These are phyloP conservation scores for Tichodroma muraria DNA, from an alignment of 2,113 vertebrate genomes.

Conservation along the genomic window DNA sequence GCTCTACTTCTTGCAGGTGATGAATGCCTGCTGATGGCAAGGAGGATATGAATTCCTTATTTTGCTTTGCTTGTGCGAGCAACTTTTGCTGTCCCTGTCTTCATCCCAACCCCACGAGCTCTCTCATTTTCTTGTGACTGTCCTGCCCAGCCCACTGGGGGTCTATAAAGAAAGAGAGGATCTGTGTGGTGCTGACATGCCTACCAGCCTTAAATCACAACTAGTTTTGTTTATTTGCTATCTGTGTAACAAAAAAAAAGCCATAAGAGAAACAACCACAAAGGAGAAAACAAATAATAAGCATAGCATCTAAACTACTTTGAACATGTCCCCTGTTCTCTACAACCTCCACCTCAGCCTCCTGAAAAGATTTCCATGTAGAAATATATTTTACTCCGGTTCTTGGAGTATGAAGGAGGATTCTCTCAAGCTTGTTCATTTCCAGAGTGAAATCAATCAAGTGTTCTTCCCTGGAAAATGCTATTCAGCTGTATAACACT, in stretches of 20 bases:
- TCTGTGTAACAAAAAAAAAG: background rate
- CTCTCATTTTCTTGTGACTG: background rate
- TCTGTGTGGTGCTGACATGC: background rate
- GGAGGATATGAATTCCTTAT: background rate
- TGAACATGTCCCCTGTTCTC: background rate
- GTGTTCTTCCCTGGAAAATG: background rate
- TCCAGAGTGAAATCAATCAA: background rate
- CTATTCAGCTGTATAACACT: background rate
- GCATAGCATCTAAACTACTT: background rate
- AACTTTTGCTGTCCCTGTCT: background rate
- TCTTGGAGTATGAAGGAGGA: background rate
- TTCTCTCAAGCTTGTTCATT: background rate
- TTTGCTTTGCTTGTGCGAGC: background rate
- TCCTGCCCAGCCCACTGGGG: background rate
- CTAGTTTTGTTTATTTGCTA: background rate
- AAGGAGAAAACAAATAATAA: background rate
- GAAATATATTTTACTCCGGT: background rate
- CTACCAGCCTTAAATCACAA: background rate
- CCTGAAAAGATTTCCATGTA: background rate
- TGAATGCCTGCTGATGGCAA: background rate
- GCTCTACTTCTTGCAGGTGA: background rate
- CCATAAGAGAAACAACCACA: background rate
- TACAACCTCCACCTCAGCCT: background rate
- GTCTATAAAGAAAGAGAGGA: background rate
- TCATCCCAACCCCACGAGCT: background rate